Percentiles rank a stretch among this genome's conserved stretches.
These are phyloP conservation scores for Eleginops maclovinus DNA, from an alignment of 2,113 vertebrate species.

Conservation along the genomic window DNA sequence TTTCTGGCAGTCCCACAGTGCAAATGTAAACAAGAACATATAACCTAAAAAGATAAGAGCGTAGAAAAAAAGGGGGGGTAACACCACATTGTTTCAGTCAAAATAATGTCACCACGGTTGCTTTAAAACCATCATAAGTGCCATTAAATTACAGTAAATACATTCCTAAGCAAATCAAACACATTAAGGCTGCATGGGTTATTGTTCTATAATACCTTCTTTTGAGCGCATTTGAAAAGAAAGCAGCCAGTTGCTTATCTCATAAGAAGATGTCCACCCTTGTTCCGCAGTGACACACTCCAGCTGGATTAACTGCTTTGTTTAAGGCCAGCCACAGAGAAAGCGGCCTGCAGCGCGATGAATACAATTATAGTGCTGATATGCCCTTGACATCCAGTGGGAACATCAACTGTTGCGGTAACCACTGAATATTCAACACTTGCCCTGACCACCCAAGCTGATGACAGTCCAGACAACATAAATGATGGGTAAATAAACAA, in stretches of 20 bases:
- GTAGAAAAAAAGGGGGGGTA: too few relatives aligned
- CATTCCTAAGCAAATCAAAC: not conserved
- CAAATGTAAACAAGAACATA: too few relatives aligned
- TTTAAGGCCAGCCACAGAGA: conserved; percentile 10
- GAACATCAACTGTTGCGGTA: conserved; percentile 30
- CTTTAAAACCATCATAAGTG: not conserved
- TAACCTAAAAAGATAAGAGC: too few relatives aligned
- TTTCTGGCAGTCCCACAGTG: too few relatives aligned
- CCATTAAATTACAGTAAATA: not conserved
- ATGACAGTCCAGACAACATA: conserved; percentile 23
- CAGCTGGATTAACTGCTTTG: conserved; percentile 31
- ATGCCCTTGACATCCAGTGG: conserved; percentile 60
- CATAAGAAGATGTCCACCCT: conserved; percentile 8
- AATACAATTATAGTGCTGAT: conserved; percentile 49
- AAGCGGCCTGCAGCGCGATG: conserved; percentile 22
- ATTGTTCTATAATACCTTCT: not conserved
- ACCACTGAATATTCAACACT: conserved; percentile 67
- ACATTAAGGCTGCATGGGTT: not conserved
- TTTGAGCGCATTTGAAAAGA: conserved; percentile 16
- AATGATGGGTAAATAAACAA: not conserved
- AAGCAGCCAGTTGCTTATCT: conserved; percentile 24
- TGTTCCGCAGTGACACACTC: conserved; percentile 23
- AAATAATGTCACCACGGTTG: not conserved
- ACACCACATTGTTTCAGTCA: not conserved
- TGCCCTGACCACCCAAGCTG: conserved; percentile 3